These are phyloP conservation scores for Drosophila ustulata DNA, from an alignment of 2,888 invertebrate genomes.

Conservation along the genomic window DNA sequence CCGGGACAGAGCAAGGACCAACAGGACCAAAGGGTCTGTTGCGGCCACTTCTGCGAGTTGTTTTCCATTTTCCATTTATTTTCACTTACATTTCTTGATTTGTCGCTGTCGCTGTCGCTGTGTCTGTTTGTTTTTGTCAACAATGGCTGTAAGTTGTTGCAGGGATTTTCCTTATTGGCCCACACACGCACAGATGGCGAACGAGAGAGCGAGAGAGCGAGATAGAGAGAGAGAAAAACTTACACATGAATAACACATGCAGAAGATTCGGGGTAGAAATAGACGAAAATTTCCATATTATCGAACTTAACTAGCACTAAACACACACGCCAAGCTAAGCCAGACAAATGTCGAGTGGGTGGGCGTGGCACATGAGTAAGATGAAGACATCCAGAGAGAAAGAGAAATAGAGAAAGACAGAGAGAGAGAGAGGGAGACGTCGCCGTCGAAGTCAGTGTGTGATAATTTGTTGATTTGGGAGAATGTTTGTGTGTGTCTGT, in stretches of 20 bases:
- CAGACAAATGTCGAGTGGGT: background rate
- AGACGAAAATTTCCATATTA: constrained; percentile 84
- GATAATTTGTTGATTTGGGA: constrained; percentile 73
- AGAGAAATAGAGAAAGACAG: constrained; percentile 6
- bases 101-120: constrained; percentile 23
- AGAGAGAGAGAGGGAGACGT: constrained; percentile 20
- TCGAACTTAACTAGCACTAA: constrained; percentile 75
- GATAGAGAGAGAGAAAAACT: background rate
- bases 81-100: constrained; percentile 61
- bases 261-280: constrained; percentile 72
- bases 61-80: constrained; percentile 57
- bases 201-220: background rate
- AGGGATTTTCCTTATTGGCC: constrained; percentile 42
- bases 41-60: background rate
- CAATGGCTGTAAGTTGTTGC: constrained; percentile 50
- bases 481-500: constrained; percentile 32
- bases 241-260: constrained; percentile 3
- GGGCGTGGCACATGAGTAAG: background rate
- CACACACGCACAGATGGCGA: constrained; percentile 10
- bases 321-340: constrained; percentile 33
- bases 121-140: constrained; percentile 65
- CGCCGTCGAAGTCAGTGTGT: constrained; percentile 45
- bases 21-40: background rate
- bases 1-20: constrained; percentile 12
- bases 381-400: constrained; percentile 41